Evolutionary conservation across 53 echinoderm and acorn worm genomes (phyloP), one percentile per base, ranked within the genome.

Genomic region (Zoroaster sp.): DNA sequence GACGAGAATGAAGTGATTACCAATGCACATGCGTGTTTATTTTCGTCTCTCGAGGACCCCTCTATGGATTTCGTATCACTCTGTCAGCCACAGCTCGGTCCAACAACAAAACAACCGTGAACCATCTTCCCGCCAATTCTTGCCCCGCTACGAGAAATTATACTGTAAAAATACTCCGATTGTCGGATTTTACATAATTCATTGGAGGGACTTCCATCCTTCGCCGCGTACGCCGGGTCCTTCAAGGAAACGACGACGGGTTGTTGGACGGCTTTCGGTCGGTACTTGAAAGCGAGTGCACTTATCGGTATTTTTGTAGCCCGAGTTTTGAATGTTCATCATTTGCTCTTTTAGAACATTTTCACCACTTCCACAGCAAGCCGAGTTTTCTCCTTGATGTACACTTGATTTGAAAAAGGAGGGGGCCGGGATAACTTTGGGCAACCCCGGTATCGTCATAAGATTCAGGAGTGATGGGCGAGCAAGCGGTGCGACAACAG

Each of bases 121-220:
- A 42, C 74, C 37, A 59, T 79, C 49, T 77, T 52, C 36, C 53
- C 18, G 52, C 25, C 77, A 46, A 40, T 52, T 71, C 18, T 67
- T 70, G 40, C 69, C 71, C 71, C 70, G 70, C 42, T 46, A 54
- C 46, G 30, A 10, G 46, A 85, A 85, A 85, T 85, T 85, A 85
- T 85, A 85, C 85, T 85, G 85, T 85, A 10, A 85, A 85, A 85
- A 85, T 85, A 85, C 85, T 66, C 45, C 36, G 71, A 32, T 45
- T 31, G 83, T 35, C 69, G 47, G 85, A 44, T 69, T 77, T 77
- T 85, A 34, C 85, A 85, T 85, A 70, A 85, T 85, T 85, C 85
- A 85, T 85, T n/a, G 52, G 14, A 37, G 21, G 39, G 69, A 36
- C 21, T 36, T 34, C 85, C 40, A 36, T 52, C 14, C 40, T 59